Evolutionary conservation across 2,113 vertebrate species (phyloP).

Genomic region (Corvus cornix): DNA sequence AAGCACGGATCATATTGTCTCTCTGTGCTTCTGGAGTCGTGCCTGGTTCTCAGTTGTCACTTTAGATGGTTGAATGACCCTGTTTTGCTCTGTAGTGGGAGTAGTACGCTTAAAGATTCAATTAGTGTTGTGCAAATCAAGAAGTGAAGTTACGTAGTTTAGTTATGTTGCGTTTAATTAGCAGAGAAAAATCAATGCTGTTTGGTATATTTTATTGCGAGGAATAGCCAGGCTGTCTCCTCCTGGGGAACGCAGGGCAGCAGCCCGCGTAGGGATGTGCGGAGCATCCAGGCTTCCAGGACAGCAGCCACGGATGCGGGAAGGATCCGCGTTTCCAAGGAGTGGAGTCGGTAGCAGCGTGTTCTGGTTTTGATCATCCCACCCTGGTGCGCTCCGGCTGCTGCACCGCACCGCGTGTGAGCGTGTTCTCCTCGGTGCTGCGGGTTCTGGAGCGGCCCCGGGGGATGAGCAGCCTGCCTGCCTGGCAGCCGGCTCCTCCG

Average conservation of each 20-base stretch:
- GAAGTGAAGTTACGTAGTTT: constrained; percentile 36
- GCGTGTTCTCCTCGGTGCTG: neutral
- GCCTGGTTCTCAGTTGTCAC: constrained; percentile 42
- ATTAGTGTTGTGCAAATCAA: constrained; percentile 33
- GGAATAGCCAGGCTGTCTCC: neutral
- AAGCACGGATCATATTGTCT: neutral
- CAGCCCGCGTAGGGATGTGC: neutral
- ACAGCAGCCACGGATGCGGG: neutral
- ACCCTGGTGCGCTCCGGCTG: neutral
- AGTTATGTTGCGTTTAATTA: constrained; percentile 51
- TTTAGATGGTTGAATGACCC: neutral
- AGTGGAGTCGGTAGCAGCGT: neutral
- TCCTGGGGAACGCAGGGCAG: neutral
- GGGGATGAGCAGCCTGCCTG: neutral
- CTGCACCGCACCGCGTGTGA: neutral
- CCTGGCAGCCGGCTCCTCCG: neutral
- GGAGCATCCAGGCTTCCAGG: neutral
- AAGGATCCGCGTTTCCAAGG: neutral
- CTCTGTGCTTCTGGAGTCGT: constrained; percentile 31
- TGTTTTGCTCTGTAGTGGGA: constrained; percentile 10
- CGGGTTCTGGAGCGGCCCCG: neutral
- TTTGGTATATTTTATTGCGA: neutral
- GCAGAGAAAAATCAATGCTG: constrained; percentile 33
- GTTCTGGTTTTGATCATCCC: neutral
- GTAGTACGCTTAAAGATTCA: constrained; percentile 23